Percentiles rank a stretch among this genome's conserved stretches.
Evolutionary conservation across 23 tunicate genomes (phyloP).

Genomic region (Halocynthia aurantium): DNA sequence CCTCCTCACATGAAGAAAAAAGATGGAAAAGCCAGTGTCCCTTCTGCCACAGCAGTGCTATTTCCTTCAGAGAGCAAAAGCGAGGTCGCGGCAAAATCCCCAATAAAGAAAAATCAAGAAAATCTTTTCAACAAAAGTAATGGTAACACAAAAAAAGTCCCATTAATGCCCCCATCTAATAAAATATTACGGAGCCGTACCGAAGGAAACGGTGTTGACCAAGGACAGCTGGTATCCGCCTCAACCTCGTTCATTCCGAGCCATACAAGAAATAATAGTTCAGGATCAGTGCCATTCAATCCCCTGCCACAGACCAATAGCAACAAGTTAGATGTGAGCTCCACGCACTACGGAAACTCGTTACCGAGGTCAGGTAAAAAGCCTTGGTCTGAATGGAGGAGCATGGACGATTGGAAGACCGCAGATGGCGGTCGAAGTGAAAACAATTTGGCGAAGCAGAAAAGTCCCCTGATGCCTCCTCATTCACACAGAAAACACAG

Average conservation of each 20-base stretch:
- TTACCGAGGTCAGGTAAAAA: constrained; percentile 12
- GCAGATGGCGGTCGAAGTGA: constrained; percentile 1
- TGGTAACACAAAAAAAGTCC: constrained; percentile 1
- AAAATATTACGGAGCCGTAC: constrained; percentile 4
- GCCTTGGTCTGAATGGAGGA: constrained; percentile 3
- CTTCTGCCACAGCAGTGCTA: constrained; percentile 21
- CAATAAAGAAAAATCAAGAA: constrained; percentile 10
- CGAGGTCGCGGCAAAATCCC: constrained; percentile 19
- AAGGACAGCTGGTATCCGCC: not conserved
- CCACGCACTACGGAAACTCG: constrained; percentile 16
- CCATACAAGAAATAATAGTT: not conserved
- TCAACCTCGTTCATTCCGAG: not conserved
- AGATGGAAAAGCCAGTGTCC: not conserved
- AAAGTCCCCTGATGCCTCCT: constrained; percentile 17
- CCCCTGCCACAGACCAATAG: not conserved
- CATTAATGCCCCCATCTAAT: constrained; percentile 24
- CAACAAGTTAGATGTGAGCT: not conserved
- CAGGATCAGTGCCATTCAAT: constrained; percentile 11
- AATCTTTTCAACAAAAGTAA: constrained; percentile 12
- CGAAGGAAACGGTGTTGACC: not conserved
- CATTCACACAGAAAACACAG: not conserved
- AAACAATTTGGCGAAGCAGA: not conserved
- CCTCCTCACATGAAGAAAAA: constrained; percentile 14
- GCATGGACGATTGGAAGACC: not conserved
- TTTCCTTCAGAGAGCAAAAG: constrained; percentile 22